Base-by-base conservation (phyloP, 2,797 vertebrate species). In the Mormyrus proboscirostris region DNA sequence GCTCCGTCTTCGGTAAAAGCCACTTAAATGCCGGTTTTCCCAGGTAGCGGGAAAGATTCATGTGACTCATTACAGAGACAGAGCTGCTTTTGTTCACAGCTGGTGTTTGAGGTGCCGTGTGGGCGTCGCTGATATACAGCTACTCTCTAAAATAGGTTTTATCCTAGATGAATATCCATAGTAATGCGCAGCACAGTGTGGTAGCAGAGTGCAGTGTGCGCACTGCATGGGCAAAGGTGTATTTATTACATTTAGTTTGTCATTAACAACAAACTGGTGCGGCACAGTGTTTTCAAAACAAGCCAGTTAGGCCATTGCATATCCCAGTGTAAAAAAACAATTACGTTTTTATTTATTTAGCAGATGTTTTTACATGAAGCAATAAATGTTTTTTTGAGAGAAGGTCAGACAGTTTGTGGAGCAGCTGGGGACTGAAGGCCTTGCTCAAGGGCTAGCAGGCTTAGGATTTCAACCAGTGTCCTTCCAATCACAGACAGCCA, bases 61-160 rank as follows among this genome's bases (percentile, higher is more conserved):
- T 87, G 85, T 87, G 51, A 59, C 25, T 87, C 85, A 87, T 87
- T 55, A 87, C 9, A 4, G 85, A 19, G 53, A 57, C 53, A 57
- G 53, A 41, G 25, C 12, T 87, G 53, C 29, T 51, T 86, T 29
- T 87, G 50, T 87, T 87, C 50, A 8, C 51, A 57, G 12, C 82
- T 84, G 25, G 29, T 57, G 51, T 59, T 51, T 55, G 51, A 41
- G 51, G 53, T 87, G 19, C 12, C 10, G 25, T 4, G 50, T 55
- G 29, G 85, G 85, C 4, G 25, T 87, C 29, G 16, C 19, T 87
- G 29, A 59, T 86, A 55, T 57, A 57, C 85, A 57, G 33, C 22
- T 19, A 55, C 53, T 29, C 53, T 87, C 53, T 57, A 57, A 87
- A 57, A 87, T 38, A 57, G 12, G 33, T 53, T n/a, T 59, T 87